phyloP scores from a whole-genome alignment of 1,140 invertebrate genomes.

The Sipha flava region DNA sequence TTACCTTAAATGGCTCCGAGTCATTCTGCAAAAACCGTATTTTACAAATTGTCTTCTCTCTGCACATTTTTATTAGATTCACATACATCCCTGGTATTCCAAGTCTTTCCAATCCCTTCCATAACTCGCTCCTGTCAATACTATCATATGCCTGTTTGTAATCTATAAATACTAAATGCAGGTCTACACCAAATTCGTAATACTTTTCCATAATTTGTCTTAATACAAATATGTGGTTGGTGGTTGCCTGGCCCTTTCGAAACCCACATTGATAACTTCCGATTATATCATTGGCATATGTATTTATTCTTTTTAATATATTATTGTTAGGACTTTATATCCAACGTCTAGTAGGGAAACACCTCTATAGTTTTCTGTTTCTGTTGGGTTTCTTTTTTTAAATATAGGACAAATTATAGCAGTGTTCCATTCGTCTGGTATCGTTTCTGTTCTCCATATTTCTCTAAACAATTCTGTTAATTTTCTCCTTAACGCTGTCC shows the following conservation, averaged over 20 bases:
- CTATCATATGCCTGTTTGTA: conserved; percentile 11
- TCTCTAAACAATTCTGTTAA: too few species aligned
- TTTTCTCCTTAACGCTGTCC: too few species aligned
- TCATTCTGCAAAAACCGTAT: not conserved
- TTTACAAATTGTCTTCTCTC: not conserved
- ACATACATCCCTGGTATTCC: not conserved
- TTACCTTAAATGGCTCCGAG: not conserved
- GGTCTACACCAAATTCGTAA: too few species aligned
- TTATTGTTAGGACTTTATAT: conserved; percentile 25
- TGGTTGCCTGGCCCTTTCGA: conserved; percentile 17
- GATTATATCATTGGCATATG: conserved; percentile 1
- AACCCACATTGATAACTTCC: conserved; percentile 32
- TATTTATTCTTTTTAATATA: not conserved
- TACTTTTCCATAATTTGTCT: conserved; percentile 21
- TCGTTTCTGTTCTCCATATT: too few species aligned
- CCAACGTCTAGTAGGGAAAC: conserved; percentile 15
- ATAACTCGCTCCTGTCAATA: not conserved
- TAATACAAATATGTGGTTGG: conserved; percentile 29
- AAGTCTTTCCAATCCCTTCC: not conserved
- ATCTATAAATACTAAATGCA: too few species aligned
- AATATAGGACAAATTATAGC: too few species aligned
- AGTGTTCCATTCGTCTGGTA: too few species aligned
- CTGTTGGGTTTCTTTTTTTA: not conserved
- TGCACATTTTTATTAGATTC: too few species aligned
- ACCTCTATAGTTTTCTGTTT: conserved; percentile 26